These are phyloP conservation scores for Yponomeuta evonymella DNA, from an alignment of 2,888 invertebrate species.

Conservation along the genomic window DNA sequence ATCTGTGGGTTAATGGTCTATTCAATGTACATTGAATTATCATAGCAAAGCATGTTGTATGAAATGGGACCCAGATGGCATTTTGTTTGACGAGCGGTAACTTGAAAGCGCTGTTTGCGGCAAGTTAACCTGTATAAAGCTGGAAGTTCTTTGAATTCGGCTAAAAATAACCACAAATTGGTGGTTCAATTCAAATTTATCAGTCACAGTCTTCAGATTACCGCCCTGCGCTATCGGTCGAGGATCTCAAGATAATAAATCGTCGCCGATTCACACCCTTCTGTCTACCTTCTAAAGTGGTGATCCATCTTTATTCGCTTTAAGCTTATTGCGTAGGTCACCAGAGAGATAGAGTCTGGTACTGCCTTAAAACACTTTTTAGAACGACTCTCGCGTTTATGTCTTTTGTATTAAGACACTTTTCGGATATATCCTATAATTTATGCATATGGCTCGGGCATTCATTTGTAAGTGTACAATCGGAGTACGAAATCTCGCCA, in stretches of 20 bases:
- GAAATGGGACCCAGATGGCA: too few species aligned
- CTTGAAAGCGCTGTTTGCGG: too few species aligned
- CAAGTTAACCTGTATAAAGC: not conserved
- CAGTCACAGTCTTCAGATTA: conserved; percentile 1
- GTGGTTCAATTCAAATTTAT: conserved; percentile 4
- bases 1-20: too few species aligned
- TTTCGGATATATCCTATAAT: not conserved
- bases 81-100: too few species aligned
- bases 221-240: conserved; percentile 14
- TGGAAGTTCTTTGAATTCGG: not conserved
- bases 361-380: too few species aligned
- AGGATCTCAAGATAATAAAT: conserved; percentile 32
- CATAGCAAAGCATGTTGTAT: too few species aligned
- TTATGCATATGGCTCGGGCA: conserved; percentile 43
- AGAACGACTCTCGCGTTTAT: not conserved
- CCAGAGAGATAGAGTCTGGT: too few species aligned
- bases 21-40: too few species aligned
- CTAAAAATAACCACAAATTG: not conserved
- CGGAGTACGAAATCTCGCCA: conserved; percentile 61
- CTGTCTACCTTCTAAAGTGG: conserved; percentile 15
- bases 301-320: too few species aligned
- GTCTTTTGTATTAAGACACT: not conserved
- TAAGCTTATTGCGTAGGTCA: too few species aligned
- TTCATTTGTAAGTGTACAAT: conserved; percentile 51
- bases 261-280: conserved; percentile 32